Base-by-base conservation (phyloP, 2,888 invertebrate genomes). In the Mimas tiliae region DNA sequence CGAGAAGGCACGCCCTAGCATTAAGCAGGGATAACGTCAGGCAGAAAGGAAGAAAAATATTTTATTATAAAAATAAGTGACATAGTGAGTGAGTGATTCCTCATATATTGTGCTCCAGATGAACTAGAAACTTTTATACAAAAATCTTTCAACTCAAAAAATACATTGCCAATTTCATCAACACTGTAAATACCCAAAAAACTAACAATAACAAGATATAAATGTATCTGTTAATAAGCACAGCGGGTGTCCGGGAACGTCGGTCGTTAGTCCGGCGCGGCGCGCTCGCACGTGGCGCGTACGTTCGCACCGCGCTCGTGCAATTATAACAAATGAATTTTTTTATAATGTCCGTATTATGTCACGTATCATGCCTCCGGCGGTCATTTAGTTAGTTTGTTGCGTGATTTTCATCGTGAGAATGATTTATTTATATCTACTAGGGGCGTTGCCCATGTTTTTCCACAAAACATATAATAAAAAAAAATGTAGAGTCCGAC, bases 241-340 rank as follows among this genome's bases (percentile, higher is more conserved):
- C 88, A 77, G 86, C 86, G 86, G 87, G 88, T 77, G 84, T 78
- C 77, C 85, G 87, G 83, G 88, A 88, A 84, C 71, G 67, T 67
- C 64, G 65, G 81, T 88, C 86, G 86, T 88, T 88, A 88, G 71
- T 69, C 69, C 71, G 71, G 67, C 65, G 63, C 74, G 69, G 71
- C 70, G 67, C 66, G 63, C 74, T 64, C 72, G 70, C 71, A 70
- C 70, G 73, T 70, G 65, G 70, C 71, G 38, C 70, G 67, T 68
- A 72, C 73, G 76, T 68, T 66, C 50, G 67, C 27, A 27, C 27
- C 27, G 50, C 16, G 50, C 12, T 50, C 67, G 63, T 14, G 70
- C 55, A 52, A 78, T 76, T 77, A 77, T 65, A 48, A 66, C 75
- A 79, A 81, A 80, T 76, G 76, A 77, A 73, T 72, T 71, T 72